Evolutionary conservation across 2,888 invertebrate genomes (phyloP), one percentile per base, ranked within the genome.

Genomic region (Yponomeuta malinellus): DNA sequence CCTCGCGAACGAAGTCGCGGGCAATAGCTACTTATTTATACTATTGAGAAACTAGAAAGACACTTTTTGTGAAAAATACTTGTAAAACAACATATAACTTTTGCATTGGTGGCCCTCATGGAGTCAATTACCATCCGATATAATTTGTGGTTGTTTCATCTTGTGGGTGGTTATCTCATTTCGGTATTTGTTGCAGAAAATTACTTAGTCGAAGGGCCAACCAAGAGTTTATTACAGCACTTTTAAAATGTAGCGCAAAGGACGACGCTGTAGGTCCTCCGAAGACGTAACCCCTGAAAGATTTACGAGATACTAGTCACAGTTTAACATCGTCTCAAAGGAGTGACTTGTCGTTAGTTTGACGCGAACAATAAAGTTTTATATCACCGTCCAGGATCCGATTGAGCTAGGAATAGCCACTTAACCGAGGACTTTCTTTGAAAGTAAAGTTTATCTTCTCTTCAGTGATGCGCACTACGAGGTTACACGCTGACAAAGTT

Each of bases 341-440:
- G 15, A 59, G 52, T 15, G 52, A 59, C 52, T 59, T 59, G 52
- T 59, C 15, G 52, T 59, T 59, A 59, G 52, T 59, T 59, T 15
- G 52, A 59, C 52, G 52, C 52, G 52, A 52, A 52, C 52, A 59
- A 59, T 59, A 59, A 59, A 59, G 52, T 59, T 59, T 59, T 59
- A 59, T 15, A 59, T 59, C 52, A 59, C 52, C 12, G 52, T 59
- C 15, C 15, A 3, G 52, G 52, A 2, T 43, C 4, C 52, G 12
- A 59, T 59, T 59, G 52, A 59, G 52, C 52, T 12, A 15, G 52
- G 52, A 59, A 59, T 59, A 43, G 43, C 52, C 52, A 59, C 8
- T 33, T 43, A 43, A 8, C 43, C 43, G 52, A 3, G 52, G 15
- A 59, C 52, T 15, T 59, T 2, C 8, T 59, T 59, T 12, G 1